Evolutionary conservation across 2,888 invertebrate species (phyloP), one percentile per base, ranked within the genome.

Genomic region (Pedicia rivosa): DNA sequence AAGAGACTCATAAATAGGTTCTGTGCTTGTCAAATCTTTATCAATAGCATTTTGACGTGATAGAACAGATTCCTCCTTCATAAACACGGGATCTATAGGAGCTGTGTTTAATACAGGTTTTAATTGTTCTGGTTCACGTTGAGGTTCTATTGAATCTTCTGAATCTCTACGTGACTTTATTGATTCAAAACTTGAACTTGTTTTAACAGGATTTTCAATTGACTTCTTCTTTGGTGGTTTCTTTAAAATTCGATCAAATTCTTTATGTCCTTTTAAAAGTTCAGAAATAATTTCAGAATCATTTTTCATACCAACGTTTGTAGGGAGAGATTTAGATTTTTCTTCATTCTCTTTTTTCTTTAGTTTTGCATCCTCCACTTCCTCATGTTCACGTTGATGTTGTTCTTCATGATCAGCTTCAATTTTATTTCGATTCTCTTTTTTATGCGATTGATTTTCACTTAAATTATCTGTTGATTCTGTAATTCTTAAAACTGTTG

Each of bases 251-350:
- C 79, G 75, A 46, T 84, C 80, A 45, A 86, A 83, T 43, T 84
- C 84, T 47, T 78, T 70, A 50, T 80, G 84, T 53, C 84, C 79
- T 72, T 84, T 74, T 5, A 88, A 60, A 10, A 87, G 63, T 51
- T 84, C 84, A 1, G 83, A 76, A 35, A 88, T 83, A 33, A 88
- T 59, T 36, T 61, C 54, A 0, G 57, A 55, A 45, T 62, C 61
- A 12, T 55, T 52, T 77, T 58, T 83, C 64, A 34, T 70, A 77
- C 52, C 68, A n/a, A n/a, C n/a, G n/a, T n/a, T n/a, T 75, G 47
- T 4, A 49, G n/a, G n/a, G n/a, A n/a, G n/a, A n/a, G n/a, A n/a
- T n/a, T n/a, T n/a, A n/a, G n/a, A n/a, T n/a, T n/a, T n/a, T n/a
- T n/a, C n/a, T n/a, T 43, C 0, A 50, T 36, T 0, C 40, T 30